Evolutionary conservation across 2,113 vertebrate species (phyloP), one percentile per base, ranked within the genome.

Genomic region (Acrocephalus kingi): DNA sequence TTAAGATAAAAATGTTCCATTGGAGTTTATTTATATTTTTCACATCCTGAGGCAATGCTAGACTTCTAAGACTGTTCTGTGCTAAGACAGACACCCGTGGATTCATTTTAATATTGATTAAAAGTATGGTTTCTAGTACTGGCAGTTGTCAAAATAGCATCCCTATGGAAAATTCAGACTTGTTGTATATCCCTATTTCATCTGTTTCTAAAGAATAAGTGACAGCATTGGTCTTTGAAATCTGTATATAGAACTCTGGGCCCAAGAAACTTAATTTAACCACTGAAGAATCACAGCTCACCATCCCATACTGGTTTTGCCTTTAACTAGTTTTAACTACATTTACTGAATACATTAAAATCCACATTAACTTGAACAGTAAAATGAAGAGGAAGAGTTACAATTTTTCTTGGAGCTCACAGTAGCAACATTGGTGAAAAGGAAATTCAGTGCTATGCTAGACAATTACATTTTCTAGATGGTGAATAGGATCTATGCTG

Each of bases 61-160:
- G 69, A 87, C 91, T 95, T 96, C 84, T 87, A 91, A 94, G 43
- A 64, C 67, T 54, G 28, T 56, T 95, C 66, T 78, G 41, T 56
- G 52, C 45, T 82, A 84, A 84, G 58, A 89, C n/a, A 94, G 73
- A 82, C 58, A 94, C 18, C 37, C 21, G 0, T 71, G 77, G 45
- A 79, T 87, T 41, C 5, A 2, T 96, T 95, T 77, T 77, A 85
- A 91, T 87, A 59, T 75, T 77, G 76, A 89, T 87, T 71, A 89
- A 84, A 93, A 68, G 63, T 77, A 72, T 41, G 16, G 16, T 66
- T 92, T 85, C 55, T 94, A 24, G 19, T 61, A 74, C 79, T 80
- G 62, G 22, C 58, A 89, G 78, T 87, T 93, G 82, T 91, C 82
- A 94, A 91, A 97, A 91, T 19, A 90, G 35, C 14, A 76, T 64